Evolutionary conservation across 2,113 vertebrate genomes (phyloP).

Genomic region (Diadophis punctatus): DNA sequence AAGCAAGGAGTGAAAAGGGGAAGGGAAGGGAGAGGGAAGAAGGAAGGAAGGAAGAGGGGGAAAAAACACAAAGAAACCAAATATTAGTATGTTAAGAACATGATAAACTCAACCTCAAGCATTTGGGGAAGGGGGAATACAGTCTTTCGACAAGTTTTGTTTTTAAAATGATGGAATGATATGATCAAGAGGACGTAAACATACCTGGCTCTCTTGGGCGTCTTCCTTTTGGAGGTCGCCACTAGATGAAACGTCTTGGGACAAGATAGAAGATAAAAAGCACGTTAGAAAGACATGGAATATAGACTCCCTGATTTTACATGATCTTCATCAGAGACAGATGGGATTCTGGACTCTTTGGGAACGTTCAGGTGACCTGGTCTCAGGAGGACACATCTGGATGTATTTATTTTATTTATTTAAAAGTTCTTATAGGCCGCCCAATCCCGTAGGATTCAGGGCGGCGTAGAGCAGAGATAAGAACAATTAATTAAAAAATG

Average conservation of each 20-base stretch:
- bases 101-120: neutral
- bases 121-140: no score
- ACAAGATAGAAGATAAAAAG: neutral
- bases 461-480: no score
- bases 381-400: neutral
- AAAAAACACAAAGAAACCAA: slow-evolving; percentile 38
- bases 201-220: slow-evolving; percentile 85
- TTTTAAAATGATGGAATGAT: neutral
- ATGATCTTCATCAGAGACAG: rapidly evolving
- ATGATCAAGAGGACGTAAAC: neutral
- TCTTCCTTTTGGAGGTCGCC: slow-evolving; percentile 78
- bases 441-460: no score
- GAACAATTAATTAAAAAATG: no score
- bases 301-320: neutral
- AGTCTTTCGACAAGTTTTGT: no score
- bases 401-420: no score
- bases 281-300: neutral
- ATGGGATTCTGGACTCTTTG: neutral
- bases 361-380: neutral
- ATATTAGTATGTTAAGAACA: slow-evolving; percentile 22
- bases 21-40: neutral
- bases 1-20: slow-evolving; percentile 42
- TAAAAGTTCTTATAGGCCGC: no score
- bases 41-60: slow-evolving; percentile 40
- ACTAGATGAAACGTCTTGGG: slow-evolving; percentile 75